Percentiles rank a stretch among this genome's conserved stretches.
Evolutionary conservation across 2,797 vertebrate genomes (phyloP).

Genomic region (Cygnus olor): DNA sequence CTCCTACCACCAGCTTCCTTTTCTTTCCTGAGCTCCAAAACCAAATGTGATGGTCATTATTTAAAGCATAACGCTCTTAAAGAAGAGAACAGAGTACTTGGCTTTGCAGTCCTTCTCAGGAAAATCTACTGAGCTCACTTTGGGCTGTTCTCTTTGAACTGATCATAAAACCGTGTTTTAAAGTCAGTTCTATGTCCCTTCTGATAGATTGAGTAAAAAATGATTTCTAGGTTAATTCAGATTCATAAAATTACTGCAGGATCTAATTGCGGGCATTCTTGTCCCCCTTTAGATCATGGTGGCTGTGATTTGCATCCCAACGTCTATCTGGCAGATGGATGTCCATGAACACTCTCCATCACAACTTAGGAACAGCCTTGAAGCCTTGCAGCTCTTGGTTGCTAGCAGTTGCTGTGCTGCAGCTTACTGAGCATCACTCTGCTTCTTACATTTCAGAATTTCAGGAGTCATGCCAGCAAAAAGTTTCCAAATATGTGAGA

Average conservation of each 20-base stretch:
- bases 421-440: neutral
- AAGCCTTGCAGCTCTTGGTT: neutral
- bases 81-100: neutral
- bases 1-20: neutral
- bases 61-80: neutral
- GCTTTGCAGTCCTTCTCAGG: neutral
- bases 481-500: conserved; percentile 3
- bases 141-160: neutral
- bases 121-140: neutral
- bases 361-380: neutral
- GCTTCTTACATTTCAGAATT: neutral
- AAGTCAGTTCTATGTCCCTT: neutral
- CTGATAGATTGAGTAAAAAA: neutral
- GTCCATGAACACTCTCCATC: neutral
- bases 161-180: neutral
- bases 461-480: neutral
- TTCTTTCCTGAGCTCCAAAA: neutral
- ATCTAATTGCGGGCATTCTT: neutral
- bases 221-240: neutral
- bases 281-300: neutral
- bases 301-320: neutral
- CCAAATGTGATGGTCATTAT: neutral
- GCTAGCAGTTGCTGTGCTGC: neutral
- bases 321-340: neutral
- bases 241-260: neutral